A percentile compares a stretch with the other conserved stretches of the same genome.
These are phyloP conservation scores for Drosophila biarmipes DNA, from an alignment of 1,140 invertebrate species.

Conservation along the genomic window DNA sequence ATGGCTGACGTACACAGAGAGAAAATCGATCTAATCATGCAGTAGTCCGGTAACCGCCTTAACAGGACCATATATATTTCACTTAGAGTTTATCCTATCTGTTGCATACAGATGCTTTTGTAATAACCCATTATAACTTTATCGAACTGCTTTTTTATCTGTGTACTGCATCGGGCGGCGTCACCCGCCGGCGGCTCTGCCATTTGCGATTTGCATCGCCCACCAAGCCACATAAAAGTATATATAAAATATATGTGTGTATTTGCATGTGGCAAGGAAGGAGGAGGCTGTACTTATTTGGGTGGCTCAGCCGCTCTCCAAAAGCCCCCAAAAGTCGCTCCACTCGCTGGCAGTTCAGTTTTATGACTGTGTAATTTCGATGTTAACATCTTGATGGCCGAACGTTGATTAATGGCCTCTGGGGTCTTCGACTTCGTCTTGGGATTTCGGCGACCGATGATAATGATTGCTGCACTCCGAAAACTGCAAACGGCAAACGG, in stretches of 20 bases:
- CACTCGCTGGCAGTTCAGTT: conserved; percentile 5
- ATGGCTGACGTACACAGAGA: conserved; percentile 3
- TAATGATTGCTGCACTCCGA: conserved; percentile 12
- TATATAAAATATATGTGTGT: too few relatives aligned
- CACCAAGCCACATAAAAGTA: conserved; percentile 6
- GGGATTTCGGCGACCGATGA: conserved; percentile 4
- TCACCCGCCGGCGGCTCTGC: conserved; percentile 31
- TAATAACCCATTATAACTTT: background rate
- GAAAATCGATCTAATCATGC: background rate
- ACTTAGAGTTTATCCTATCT: background rate
- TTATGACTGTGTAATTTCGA: conserved; percentile 47
- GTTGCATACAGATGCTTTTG: background rate
- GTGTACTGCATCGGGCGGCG: conserved; percentile 14
- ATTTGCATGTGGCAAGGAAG: background rate
- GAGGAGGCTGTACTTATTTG: background rate
- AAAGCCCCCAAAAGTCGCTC: conserved; percentile 1
- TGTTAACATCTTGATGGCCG: conserved; percentile 51
- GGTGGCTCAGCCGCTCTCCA: background rate
- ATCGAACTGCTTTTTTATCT: background rate
- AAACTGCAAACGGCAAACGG: conserved; percentile 16
- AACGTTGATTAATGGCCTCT: conserved; percentile 45
- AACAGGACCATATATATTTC: background rate
- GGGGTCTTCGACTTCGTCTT: conserved; percentile 3
- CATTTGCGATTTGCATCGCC: conserved; percentile 64
- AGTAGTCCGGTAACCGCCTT: too few relatives aligned